Conservation (phyloP, 2,888 invertebrate genomes). For the Chloroclystis v-ata region DNA sequence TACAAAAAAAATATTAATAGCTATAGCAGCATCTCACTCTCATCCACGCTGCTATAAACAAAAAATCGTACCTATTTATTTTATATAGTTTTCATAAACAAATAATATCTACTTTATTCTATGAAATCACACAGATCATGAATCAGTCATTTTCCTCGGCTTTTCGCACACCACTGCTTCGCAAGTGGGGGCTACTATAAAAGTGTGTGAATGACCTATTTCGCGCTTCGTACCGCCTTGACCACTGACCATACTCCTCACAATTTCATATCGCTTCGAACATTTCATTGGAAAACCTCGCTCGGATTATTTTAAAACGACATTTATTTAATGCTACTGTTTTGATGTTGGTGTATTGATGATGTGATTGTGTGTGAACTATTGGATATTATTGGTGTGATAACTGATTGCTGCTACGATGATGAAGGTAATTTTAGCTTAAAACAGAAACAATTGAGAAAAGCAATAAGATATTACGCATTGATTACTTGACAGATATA, state of each 20-base stretch:
- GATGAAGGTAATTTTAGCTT: slow-evolving; percentile 41
- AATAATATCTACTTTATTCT: too few species aligned
- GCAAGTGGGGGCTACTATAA: slow-evolving; percentile 61
- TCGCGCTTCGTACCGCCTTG: slow-evolving; percentile 50
- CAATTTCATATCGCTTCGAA: slow-evolving; percentile 5
- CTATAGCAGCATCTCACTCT: too few species aligned
- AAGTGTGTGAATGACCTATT: slow-evolving; percentile 62
- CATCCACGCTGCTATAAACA: too few species aligned
- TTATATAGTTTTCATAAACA: too few species aligned
- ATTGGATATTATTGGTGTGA: slow-evolving; percentile 28
- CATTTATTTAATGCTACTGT: not conserved
- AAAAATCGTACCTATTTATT: too few species aligned
- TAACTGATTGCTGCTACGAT: slow-evolving; percentile 28
- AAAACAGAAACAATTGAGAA: too few species aligned
- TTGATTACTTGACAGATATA: too few species aligned
- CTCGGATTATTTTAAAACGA: too few species aligned
- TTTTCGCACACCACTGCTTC: slow-evolving; percentile 9
- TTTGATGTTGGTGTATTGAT: slow-evolving; percentile 10
- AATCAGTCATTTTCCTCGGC: slow-evolving; percentile 12
- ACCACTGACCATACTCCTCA: slow-evolving; percentile 38
- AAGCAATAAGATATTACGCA: too few species aligned
- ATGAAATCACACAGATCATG: slow-evolving; percentile 1
- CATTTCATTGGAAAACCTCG: not conserved
- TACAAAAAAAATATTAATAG: too few species aligned
- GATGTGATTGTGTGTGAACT: slow-evolving; percentile 19